A percentile compares a stretch with the other conserved stretches of the same genome.
These are phyloP conservation scores for Erpetoichthys calabaricus DNA, from an alignment of 2,797 vertebrate species.

Conservation along the genomic window DNA sequence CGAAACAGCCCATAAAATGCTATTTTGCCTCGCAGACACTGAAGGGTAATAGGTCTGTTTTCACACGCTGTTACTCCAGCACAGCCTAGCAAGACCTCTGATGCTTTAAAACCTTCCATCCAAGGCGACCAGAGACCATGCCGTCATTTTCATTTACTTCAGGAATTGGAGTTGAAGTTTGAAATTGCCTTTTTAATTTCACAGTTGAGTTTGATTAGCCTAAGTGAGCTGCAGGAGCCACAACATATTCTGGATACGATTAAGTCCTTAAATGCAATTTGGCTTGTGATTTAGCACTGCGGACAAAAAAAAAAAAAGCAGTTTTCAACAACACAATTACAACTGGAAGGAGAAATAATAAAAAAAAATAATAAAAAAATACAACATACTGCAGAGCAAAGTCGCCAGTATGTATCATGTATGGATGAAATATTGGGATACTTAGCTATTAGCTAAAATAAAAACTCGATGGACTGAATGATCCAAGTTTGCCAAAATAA, in stretches of 20 bases:
- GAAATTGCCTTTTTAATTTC: slow-evolving; percentile 8
- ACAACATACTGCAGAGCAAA: too few relatives aligned
- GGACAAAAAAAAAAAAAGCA: background rate
- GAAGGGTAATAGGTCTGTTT: slow-evolving; percentile 15
- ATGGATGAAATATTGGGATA: too few relatives aligned
- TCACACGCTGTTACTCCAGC: slow-evolving; percentile 9
- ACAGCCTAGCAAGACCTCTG: background rate
- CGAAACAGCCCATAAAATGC: slow-evolving; percentile 29
- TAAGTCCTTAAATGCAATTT: background rate
- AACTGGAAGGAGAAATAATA: too few relatives aligned
- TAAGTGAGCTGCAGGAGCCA: slow-evolving; percentile 1
- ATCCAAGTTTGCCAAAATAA: too few relatives aligned
- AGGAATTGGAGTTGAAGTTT: background rate
- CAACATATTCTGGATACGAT: background rate
- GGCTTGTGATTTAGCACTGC: background rate
- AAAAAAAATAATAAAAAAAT: too few relatives aligned
- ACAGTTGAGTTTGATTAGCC: background rate
- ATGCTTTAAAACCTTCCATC: background rate
- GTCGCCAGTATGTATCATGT: too few relatives aligned
- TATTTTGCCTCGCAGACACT: slow-evolving; percentile 22
- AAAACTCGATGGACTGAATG: too few relatives aligned
- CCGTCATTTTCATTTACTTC: slow-evolving; percentile 4
- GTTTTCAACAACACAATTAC: too few relatives aligned
- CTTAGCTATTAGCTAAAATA: too few relatives aligned
- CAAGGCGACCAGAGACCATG: background rate